phyloP scores from a whole-genome alignment of 2,888 invertebrate genomes.

The Steinernema scapterisci region DNA sequence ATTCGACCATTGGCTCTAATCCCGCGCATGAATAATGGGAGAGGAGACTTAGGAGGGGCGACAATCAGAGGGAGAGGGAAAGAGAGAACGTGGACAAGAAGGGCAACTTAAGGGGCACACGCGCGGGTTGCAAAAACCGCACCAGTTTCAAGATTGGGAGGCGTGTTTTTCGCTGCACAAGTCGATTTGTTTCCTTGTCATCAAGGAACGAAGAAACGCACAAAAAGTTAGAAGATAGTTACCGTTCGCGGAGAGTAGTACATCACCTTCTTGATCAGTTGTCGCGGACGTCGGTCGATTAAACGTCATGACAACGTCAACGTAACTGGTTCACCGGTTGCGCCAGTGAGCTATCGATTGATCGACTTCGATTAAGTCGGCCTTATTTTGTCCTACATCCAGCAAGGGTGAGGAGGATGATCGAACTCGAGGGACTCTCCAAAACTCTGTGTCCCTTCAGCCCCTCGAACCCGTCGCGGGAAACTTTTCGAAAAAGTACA shows the following conservation, averaged over 20 bases:
- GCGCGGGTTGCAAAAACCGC: too few species aligned
- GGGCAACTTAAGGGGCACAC: neutral
- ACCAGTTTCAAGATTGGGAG: too few species aligned
- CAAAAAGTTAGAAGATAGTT: neutral
- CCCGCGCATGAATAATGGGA: slow-evolving; percentile 30
- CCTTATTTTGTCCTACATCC: neutral
- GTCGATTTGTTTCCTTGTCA: too few species aligned
- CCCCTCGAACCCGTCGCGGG: too few species aligned
- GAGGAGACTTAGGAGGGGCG: slow-evolving; percentile 24
- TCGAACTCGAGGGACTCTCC: too few species aligned
- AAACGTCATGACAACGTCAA: slow-evolving; percentile 21
- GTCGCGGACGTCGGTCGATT: slow-evolving; percentile 13
- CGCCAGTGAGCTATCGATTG: slow-evolving; percentile 28
- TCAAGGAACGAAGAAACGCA: neutral
- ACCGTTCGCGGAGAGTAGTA: slow-evolving; percentile 13
- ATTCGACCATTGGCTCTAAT: slow-evolving; percentile 31
- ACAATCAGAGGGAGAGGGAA: neutral
- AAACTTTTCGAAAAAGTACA: too few species aligned
- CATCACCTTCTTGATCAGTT: slow-evolving; percentile 26
- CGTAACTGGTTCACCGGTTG: slow-evolving; percentile 21
- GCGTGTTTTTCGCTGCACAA: too few species aligned
- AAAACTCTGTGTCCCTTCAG: too few species aligned
- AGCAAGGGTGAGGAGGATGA: neutral
- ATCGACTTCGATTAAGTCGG: slow-evolving; percentile 8
- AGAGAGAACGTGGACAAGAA: neutral